These are phyloP conservation scores for Shargacucullia verbasci DNA, from an alignment of 2,888 invertebrate genomes.

Conservation along the genomic window DNA sequence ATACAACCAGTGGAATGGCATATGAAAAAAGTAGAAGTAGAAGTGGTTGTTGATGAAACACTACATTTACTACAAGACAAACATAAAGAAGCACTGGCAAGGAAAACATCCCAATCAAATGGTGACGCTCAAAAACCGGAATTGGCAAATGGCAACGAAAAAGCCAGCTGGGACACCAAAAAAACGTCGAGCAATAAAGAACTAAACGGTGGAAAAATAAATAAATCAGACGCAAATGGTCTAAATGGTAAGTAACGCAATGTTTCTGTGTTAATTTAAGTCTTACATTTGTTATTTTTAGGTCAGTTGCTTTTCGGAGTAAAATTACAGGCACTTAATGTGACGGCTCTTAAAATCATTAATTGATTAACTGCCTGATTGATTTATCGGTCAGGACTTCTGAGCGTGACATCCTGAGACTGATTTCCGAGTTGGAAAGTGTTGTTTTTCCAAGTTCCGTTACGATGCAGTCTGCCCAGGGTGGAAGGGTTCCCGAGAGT, in stretches of 20 bases:
- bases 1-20: constrained; percentile 90
- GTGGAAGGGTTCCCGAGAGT: too few species aligned
- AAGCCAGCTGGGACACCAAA: constrained; percentile 45
- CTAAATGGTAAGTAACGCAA: constrained; percentile 64
- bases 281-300: constrained; percentile 14
- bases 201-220: constrained; percentile 58
- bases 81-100: constrained; percentile 68
- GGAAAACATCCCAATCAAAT: constrained; percentile 68
- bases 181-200: constrained; percentile 70
- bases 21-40: constrained; percentile 80
- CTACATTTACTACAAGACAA: constrained; percentile 73
- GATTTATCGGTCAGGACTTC: too few species aligned
- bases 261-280: constrained; percentile 36
- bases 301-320: constrained; percentile 1
- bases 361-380: not conserved
- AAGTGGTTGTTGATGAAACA: constrained; percentile 77
- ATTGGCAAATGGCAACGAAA: constrained; percentile 55
- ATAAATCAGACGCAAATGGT: constrained; percentile 61
- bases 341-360: constrained; percentile 1
- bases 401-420: too few species aligned
- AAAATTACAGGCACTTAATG: not conserved
- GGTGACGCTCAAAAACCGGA: constrained; percentile 57
- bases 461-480: too few species aligned
- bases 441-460: too few species aligned
- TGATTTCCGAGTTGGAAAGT: too few species aligned